Evolutionary conservation across 2,797 vertebrate genomes (phyloP).

Genomic region (Sebastes ruberrimus): DNA sequence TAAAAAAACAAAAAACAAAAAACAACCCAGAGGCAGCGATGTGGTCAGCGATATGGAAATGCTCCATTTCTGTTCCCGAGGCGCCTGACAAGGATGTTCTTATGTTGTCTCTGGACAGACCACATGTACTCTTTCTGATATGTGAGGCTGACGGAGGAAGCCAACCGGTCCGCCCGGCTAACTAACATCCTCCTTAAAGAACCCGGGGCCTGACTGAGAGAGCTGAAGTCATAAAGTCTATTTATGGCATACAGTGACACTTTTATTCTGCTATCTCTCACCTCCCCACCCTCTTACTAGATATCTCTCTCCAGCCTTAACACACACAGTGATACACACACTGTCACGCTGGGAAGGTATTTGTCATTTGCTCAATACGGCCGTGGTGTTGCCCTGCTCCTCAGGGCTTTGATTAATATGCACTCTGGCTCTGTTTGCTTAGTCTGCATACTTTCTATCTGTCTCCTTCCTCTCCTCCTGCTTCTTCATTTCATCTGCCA

Average conservation of each 20-base stretch:
- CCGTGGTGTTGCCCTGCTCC: slow-evolving; percentile 14
- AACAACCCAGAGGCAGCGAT: slow-evolving; percentile 6
- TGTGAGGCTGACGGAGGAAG: slow-evolving; percentile 41
- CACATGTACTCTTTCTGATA: slow-evolving; percentile 34
- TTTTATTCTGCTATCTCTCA: slow-evolving; percentile 62
- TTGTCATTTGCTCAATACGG: slow-evolving; percentile 39
- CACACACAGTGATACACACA: slow-evolving; percentile 26
- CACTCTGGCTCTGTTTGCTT: slow-evolving; percentile 42
- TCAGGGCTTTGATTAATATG: slow-evolving; percentile 52
- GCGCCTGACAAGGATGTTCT: slow-evolving; percentile 49
- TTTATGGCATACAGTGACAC: slow-evolving; percentile 66
- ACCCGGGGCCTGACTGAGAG: slow-evolving; percentile 13
- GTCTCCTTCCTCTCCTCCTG: not conserved
- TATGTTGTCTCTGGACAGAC: slow-evolving; percentile 29
- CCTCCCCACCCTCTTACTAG: not conserved
- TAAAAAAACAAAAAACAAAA: not conserved
- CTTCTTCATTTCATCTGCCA: slow-evolving; percentile 20
- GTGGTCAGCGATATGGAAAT: slow-evolving; percentile 73
- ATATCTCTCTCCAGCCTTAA: slow-evolving; percentile 25
- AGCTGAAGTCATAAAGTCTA: slow-evolving; percentile 67
- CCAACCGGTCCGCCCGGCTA: not conserved
- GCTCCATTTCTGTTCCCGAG: slow-evolving; percentile 23
- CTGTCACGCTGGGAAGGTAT: slow-evolving; percentile 34
- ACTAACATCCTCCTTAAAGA: slow-evolving; percentile 30
- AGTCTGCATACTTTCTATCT: slow-evolving; percentile 27